A percentile compares a stretch with the other conserved stretches of the same genome.
Conservation (phyloP, 92 coral and sea anemone genomes). For the Zoanthus gigantus region DNA sequence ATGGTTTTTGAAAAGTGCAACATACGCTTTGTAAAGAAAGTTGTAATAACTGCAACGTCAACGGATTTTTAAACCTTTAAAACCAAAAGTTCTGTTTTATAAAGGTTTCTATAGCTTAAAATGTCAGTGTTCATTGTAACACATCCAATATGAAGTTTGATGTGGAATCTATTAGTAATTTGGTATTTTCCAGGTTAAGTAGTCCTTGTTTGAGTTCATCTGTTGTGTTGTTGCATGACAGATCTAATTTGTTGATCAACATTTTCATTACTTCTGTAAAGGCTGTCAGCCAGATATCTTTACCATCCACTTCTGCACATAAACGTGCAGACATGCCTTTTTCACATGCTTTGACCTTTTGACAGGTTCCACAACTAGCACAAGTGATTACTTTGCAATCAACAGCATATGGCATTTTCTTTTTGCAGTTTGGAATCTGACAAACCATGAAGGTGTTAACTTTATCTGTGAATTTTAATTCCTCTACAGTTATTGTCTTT, state of each 20-base stretch:
- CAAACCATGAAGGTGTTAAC: slow-evolving; percentile 40
- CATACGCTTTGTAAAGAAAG: neutral
- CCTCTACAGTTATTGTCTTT: slow-evolving; percentile 13
- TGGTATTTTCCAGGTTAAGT: slow-evolving; percentile 22
- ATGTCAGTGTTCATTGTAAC: slow-evolving; percentile 4
- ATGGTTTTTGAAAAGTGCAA: slow-evolving; percentile 5
- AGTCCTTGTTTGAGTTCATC: too few species aligned
- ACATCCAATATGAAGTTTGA: slow-evolving; percentile 48
- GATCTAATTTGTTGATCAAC: slow-evolving; percentile 28
- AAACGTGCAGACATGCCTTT: slow-evolving; percentile 53
- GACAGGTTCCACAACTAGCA: slow-evolving; percentile 56
- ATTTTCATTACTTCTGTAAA: slow-evolving; percentile 22
- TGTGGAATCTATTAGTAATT: slow-evolving; percentile 31
- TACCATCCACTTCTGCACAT: slow-evolving; percentile 51
- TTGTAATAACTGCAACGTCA: slow-evolving; percentile 4
- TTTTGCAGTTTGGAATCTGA: slow-evolving; percentile 54
- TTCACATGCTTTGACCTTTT: slow-evolving; percentile 37
- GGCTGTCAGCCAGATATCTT: slow-evolving; percentile 59
- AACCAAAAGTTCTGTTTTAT: slow-evolving; percentile 11
- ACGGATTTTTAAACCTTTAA: slow-evolving; percentile 9
- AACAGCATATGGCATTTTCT: slow-evolving; percentile 62
- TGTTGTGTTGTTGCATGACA: neutral
- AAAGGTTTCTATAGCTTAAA: slow-evolving; percentile 9
- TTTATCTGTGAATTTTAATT: slow-evolving; percentile 27
- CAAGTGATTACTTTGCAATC: slow-evolving; percentile 41